Percentiles rank a stretch among this genome's conserved stretches.
These are phyloP conservation scores for Aromia moschata DNA, from an alignment of 2,888 invertebrate genomes.

Conservation along the genomic window DNA sequence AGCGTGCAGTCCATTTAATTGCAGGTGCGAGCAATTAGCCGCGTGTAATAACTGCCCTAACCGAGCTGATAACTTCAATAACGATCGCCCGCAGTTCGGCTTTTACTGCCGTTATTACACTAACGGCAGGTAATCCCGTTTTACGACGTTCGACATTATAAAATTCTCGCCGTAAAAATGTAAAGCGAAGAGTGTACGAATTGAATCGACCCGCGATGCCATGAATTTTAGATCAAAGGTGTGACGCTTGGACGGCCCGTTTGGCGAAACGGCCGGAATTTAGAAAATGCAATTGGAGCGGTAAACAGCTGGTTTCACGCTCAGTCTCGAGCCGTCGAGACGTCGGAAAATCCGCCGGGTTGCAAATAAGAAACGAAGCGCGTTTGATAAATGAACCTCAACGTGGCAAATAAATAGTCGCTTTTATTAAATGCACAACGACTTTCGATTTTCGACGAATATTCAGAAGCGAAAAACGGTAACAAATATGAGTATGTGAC, in stretches of 20 bases:
- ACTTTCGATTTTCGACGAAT: too few species aligned
- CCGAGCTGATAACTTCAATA: slow-evolving; percentile 9
- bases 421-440: too few species aligned
- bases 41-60: background rate
- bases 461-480: too few species aligned
- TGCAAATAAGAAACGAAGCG: too few species aligned
- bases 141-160: slow-evolving; percentile 4
- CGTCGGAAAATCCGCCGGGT: background rate
- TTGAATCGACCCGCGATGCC: background rate
- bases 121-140: slow-evolving; percentile 3
- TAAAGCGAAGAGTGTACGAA: background rate
- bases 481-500: too few species aligned
- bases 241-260: background rate
- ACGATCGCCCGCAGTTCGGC: slow-evolving; percentile 5
- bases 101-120: slow-evolving; percentile 7
- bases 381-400: too few species aligned
- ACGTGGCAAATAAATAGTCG: too few species aligned
- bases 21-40: background rate
- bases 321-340: background rate
- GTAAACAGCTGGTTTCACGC: background rate
- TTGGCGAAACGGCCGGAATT: slow-evolving; percentile 1
- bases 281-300: background rate
- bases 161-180: slow-evolving; percentile 3
- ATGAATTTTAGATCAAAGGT: slow-evolving; percentile 2
- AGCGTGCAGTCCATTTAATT: too few species aligned